Percentiles rank a stretch among this genome's conserved stretches.
These are phyloP conservation scores for Spialia ferax DNA, from an alignment of 2,888 invertebrate species.

Conservation along the genomic window DNA sequence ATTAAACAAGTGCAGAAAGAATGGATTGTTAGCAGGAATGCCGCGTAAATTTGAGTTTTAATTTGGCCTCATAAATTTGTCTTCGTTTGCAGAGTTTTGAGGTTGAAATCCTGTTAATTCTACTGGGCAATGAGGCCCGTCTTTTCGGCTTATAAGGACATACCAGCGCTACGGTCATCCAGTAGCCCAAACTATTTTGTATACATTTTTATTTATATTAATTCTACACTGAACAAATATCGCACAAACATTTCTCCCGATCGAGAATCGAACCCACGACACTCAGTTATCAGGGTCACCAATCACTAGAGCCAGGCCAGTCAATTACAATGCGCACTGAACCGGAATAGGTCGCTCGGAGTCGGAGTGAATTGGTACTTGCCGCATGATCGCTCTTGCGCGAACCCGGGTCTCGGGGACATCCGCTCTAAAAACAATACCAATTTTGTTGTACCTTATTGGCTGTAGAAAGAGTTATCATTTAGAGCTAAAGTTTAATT, in stretches of 20 bases:
- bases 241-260: background rate
- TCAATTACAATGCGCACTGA: background rate
- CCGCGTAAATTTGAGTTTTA: no score
- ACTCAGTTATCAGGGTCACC: background rate
- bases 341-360: background rate
- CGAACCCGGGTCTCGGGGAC: background rate
- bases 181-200: no score
- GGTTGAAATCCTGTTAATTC: no score
- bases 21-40: no score
- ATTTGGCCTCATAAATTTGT: no score
- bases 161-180: no score
- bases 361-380: constrained; percentile 7
- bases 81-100: no score
- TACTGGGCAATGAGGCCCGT: no score
- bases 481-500: no score
- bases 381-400: constrained; percentile 2
- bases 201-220: no score
- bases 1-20: no score
- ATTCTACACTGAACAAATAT: background rate
- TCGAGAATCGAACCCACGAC: background rate
- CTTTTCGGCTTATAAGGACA: no score
- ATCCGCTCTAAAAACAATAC: constrained; percentile 3
- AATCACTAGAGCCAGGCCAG: background rate
- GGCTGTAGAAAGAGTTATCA: background rate
- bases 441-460: background rate